Evolutionary conservation across 2,797 vertebrate species (phyloP).

Genomic region (Neosalanx taihuensis): DNA sequence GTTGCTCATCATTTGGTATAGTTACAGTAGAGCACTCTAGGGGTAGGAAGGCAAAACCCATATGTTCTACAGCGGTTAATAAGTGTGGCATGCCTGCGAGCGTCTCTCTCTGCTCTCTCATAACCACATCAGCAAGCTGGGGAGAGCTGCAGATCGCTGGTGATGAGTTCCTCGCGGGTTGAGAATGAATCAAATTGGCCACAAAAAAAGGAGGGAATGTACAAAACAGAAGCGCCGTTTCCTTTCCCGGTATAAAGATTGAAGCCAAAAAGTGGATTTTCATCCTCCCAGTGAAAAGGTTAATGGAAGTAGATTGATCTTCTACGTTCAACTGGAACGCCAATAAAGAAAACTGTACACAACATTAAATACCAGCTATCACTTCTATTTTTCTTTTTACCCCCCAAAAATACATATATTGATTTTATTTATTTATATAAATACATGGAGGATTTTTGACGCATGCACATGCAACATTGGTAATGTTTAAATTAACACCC

Average conservation of each 20-base stretch:
- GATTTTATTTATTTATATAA: not conserved
- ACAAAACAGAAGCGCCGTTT: constrained; percentile 12
- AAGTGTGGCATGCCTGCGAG: constrained; percentile 37
- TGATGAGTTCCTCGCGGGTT: constrained; percentile 59
- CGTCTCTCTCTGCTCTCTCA: constrained; percentile 19
- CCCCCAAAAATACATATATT: not conserved
- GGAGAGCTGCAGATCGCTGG: constrained; percentile 57
- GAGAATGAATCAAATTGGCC: constrained; percentile 62
- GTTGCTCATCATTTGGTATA: not conserved
- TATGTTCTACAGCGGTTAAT: constrained; percentile 30
- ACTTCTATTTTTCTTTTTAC: not conserved
- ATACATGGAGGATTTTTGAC: not conserved
- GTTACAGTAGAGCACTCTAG: not conserved
- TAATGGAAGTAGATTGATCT: not conserved
- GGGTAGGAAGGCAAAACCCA: constrained; percentile 14
- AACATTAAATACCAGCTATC: not conserved
- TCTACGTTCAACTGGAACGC: not conserved
- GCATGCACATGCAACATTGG: not conserved
- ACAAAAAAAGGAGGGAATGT: constrained; percentile 28
- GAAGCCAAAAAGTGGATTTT: constrained; percentile 53
- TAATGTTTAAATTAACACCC: not conserved
- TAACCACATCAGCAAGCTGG: constrained; percentile 56
- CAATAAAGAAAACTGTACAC: constrained; percentile 10
- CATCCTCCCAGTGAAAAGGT: constrained; percentile 9
- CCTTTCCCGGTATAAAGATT: constrained; percentile 15